Conservation (phyloP, 35 echinoderm and acorn worm genomes). For the Ophiothrix spiculata region DNA sequence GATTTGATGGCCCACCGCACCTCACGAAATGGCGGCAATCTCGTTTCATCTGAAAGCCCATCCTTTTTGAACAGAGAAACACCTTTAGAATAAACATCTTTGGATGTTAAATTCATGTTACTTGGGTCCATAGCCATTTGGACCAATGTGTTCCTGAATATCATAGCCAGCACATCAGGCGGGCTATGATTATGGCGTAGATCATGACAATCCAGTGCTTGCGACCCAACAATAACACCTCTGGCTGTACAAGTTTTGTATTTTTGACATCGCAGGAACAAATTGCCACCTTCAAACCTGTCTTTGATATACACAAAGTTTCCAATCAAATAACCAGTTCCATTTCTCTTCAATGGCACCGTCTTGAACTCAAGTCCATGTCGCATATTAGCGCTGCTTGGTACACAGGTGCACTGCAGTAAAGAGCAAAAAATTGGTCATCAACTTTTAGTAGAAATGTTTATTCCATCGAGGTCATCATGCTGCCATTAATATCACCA, state of each 20-base stretch:
- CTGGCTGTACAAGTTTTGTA: background rate
- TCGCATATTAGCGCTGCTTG: background rate
- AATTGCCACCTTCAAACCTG: background rate
- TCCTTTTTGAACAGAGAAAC: background rate
- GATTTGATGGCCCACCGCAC: background rate
- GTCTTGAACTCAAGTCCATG: background rate
- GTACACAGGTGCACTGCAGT: background rate
- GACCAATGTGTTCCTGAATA: background rate
- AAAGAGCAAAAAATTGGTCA: background rate
- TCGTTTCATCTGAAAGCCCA: background rate
- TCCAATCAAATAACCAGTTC: background rate
- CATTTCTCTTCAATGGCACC: background rate
- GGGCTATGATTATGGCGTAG: background rate
- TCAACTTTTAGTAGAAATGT: background rate
- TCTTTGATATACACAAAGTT: constrained; percentile 3
- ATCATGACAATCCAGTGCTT: background rate
- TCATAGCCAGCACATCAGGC: background rate
- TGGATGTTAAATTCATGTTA: background rate
- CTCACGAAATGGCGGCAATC: background rate
- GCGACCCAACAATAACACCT: background rate
- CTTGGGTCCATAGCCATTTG: background rate
- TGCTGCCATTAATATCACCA: background rate
- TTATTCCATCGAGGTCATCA: too few relatives aligned
- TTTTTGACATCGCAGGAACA: background rate
- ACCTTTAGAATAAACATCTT: background rate